These are phyloP conservation scores for Muscicapa striata DNA, from an alignment of 2,797 vertebrate genomes.

Conservation along the genomic window DNA sequence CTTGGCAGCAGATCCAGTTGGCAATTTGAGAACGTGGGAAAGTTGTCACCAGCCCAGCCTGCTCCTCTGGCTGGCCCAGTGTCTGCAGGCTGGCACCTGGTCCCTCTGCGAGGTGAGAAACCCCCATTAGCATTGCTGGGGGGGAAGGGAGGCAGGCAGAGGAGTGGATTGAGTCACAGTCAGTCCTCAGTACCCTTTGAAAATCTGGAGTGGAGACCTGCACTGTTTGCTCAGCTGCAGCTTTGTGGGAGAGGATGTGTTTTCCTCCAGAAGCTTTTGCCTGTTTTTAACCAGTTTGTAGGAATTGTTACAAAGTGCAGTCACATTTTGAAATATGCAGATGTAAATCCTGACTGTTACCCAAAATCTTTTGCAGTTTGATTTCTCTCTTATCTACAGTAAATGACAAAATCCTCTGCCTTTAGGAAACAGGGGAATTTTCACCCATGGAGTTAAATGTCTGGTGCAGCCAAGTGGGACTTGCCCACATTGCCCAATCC, in stretches of 20 bases:
- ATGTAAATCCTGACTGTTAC: not conserved
- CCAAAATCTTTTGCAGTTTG: not conserved
- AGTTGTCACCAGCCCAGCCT: conserved; percentile 37
- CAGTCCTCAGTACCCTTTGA: not conserved
- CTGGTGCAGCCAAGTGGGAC: not conserved
- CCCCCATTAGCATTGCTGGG: not conserved
- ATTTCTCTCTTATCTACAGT: not conserved
- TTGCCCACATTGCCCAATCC: conserved; percentile 5
- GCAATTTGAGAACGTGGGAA: conserved; percentile 47
- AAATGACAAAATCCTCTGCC: not conserved
- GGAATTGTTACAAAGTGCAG: not conserved
- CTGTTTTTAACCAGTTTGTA: not conserved
- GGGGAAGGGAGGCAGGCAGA: not conserved
- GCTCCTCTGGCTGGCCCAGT: conserved; percentile 26
- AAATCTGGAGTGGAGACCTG: not conserved
- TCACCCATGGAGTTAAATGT: not conserved
- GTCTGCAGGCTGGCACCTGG: conserved; percentile 47
- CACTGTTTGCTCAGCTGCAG: not conserved
- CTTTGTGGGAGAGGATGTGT: not conserved
- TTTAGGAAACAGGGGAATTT: not conserved
- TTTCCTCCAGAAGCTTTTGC: not conserved
- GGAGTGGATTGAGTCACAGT: not conserved
- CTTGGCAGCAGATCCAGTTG: conserved; percentile 3
- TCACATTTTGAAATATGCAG: not conserved
- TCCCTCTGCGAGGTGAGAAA: conserved; percentile 25